phyloP scores from a whole-genome alignment of 2,113 vertebrate species.

The Rhinopomastus cyanomelas region DNA sequence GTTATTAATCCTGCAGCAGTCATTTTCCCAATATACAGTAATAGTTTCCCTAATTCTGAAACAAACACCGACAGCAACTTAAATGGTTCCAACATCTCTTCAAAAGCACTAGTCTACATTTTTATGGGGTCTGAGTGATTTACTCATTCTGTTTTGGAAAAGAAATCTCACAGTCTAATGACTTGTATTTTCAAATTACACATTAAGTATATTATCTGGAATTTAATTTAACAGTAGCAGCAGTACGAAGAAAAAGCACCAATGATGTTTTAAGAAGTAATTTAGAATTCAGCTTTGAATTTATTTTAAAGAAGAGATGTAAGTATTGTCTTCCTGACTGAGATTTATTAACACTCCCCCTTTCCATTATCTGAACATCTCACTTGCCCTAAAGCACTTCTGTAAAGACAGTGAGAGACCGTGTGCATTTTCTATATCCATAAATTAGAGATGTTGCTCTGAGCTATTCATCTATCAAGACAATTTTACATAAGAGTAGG shows the following conservation, averaged over 20 bases:
- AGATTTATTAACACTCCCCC: conserved; percentile 67
- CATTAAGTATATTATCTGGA: conserved; percentile 8
- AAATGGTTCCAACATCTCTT: conserved; percentile 37
- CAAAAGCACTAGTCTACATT: conserved; percentile 3
- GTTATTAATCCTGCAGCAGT: conserved; percentile 66
- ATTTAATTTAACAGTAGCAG: conserved; percentile 38
- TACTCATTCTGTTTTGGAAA: conserved; percentile 33
- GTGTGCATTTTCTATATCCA: conserved; percentile 21
- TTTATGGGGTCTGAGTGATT: conserved; percentile 41
- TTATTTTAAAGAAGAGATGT: conserved; percentile 64
- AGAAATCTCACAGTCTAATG: conserved; percentile 2
- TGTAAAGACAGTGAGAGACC: conserved; percentile 55
- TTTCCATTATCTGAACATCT: conserved; percentile 68
- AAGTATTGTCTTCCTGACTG: conserved; percentile 64
- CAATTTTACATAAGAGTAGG: conserved; percentile 42
- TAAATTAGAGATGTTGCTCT: conserved; percentile 65
- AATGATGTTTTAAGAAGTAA: conserved; percentile 46
- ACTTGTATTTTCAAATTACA: conserved; percentile 54
- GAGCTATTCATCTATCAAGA: conserved; percentile 62
- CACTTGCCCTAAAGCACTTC: conserved; percentile 64
- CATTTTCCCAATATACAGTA: conserved; percentile 60
- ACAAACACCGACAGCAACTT: conserved; percentile 24
- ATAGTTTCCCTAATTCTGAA: conserved; percentile 62
- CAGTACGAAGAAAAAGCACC: conserved; percentile 20
- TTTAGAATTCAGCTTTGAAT: conserved; percentile 66